Conservation (phyloP, 2,797 vertebrate species). For the Sylvia borin region DNA sequence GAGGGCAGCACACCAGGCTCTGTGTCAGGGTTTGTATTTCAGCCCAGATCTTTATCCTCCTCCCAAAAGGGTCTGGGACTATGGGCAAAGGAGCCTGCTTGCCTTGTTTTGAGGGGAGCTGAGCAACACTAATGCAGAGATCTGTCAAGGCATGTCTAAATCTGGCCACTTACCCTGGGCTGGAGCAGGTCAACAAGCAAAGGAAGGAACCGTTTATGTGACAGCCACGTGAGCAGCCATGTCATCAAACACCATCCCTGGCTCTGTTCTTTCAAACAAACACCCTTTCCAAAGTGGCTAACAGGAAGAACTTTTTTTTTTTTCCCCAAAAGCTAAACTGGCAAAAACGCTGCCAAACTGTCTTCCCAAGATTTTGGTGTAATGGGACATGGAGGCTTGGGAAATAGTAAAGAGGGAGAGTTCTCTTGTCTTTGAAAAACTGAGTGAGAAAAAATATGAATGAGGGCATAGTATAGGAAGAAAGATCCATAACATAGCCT, state of each 20-base stretch:
- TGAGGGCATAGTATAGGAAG: neutral
- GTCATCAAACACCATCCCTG: neutral
- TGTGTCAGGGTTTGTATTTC: neutral
- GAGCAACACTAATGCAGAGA: neutral
- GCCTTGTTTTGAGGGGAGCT: neutral
- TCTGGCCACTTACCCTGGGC: neutral
- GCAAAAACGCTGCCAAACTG: neutral
- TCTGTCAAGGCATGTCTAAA: neutral
- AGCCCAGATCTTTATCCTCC: neutral
- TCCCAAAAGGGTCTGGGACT: neutral
- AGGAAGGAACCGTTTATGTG: neutral
- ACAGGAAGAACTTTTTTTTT: neutral
- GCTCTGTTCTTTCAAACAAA: neutral
- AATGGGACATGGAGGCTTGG: neutral
- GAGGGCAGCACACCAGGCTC: neutral
- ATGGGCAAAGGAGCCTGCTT: neutral
- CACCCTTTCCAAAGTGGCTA: neutral
- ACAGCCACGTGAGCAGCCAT: neutral
- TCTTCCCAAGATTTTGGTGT: neutral
- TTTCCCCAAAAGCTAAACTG: neutral
- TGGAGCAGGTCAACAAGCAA: neutral
- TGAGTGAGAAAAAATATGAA: neutral
- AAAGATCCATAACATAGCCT: neutral
- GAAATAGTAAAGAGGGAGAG: neutral
- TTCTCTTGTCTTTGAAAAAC: neutral